phyloP scores from a whole-genome alignment of 2,113 vertebrate species.

The Thunnus thynnus region DNA sequence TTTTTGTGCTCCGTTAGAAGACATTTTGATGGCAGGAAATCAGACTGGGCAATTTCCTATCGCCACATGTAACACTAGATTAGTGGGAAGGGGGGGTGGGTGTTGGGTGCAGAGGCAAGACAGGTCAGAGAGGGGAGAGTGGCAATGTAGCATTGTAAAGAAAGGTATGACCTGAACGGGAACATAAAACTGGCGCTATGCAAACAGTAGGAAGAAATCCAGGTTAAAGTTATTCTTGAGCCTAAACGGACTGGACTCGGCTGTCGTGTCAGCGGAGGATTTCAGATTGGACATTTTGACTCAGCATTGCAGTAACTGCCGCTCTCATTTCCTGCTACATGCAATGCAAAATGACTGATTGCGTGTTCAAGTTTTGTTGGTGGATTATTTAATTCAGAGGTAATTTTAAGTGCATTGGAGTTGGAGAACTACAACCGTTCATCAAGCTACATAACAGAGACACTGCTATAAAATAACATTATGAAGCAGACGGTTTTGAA shows the following conservation, averaged over 20 bases:
- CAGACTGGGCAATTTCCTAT: slow-evolving; percentile 87
- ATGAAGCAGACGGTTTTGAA: not conserved
- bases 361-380: not conserved
- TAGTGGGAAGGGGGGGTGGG: slow-evolving; percentile 28
- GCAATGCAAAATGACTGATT: slow-evolving; percentile 24
- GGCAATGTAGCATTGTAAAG: not conserved
- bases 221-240: slow-evolving; percentile 1
- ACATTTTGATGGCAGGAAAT: slow-evolving; percentile 87
- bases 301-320: slow-evolving; percentile 8
- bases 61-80: slow-evolving; percentile 88
- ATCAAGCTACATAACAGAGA: slow-evolving; percentile 1
- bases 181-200: slow-evolving; percentile 31
- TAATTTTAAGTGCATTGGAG: slow-evolving; percentile 7
- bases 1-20: slow-evolving; percentile 54
- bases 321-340: slow-evolving; percentile 45
- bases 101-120: slow-evolving; percentile 41
- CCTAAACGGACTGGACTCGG: slow-evolving; percentile 31
- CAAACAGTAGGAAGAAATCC: slow-evolving; percentile 46
- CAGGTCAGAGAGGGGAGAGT: not conserved
- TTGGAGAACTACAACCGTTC: not conserved
- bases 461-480: slow-evolving; percentile 1
- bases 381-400: slow-evolving; percentile 22
- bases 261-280: slow-evolving; percentile 7
- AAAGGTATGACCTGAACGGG: slow-evolving; percentile 14
- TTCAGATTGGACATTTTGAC: slow-evolving; percentile 39